Conservation (phyloP, 2,113 vertebrate genomes). For the Pan troglodytes region NHGRI_mPanTro3-v2.1_pri NC_072421.2:31669001-31669500, state of each 20-base stretch:
- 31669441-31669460: background rate
- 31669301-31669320: background rate
- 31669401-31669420: background rate
- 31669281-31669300: background rate
- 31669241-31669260: background rate
- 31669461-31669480: background rate
- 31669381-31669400: background rate
- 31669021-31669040: background rate
- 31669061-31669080: background rate
- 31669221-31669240: background rate
- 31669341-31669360: background rate
- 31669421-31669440: background rate
- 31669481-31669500: background rate
- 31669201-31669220: background rate
- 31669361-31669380: background rate
- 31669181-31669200: background rate
- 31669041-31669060: background rate
- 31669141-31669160: slow-evolving; percentile 10
- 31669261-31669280: background rate
- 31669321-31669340: background rate
- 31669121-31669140: background rate
- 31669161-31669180: background rate
- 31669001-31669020: background rate
- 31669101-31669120: background rate
- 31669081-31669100: background rate